Conservation (phyloP, 2,797 vertebrate species). For the Alouatta caraya region DNA sequence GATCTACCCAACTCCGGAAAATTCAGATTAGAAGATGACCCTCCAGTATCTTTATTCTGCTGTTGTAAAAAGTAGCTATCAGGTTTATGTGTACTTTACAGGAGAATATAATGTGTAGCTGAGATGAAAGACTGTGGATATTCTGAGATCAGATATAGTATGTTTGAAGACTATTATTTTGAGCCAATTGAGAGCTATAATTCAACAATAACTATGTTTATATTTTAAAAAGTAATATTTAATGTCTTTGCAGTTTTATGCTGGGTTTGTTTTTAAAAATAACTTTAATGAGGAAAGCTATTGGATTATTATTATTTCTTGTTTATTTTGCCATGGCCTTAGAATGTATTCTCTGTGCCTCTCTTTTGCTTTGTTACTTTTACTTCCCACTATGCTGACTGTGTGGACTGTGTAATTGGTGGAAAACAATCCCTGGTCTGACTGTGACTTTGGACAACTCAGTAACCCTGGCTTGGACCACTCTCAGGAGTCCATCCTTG, state of each 20-base stretch:
- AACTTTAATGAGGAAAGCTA: neutral
- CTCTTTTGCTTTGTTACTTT: neutral
- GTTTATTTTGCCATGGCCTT: neutral
- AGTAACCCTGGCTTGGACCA: neutral
- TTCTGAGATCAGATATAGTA: neutral
- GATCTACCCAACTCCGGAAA: conserved; percentile 90
- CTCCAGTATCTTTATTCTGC: conserved; percentile 81
- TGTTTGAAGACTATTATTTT: neutral
- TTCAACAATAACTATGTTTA: neutral
- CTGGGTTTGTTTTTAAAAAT: neutral
- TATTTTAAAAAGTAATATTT: conserved; percentile 36
- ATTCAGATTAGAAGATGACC: conserved; percentile 86
- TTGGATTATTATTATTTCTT: neutral
- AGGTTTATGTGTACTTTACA: neutral
- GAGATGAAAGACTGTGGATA: neutral
- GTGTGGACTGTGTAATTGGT: neutral
- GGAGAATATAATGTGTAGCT: neutral
- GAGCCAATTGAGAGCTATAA: neutral
- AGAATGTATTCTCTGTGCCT: neutral
- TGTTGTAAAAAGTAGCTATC: conserved; percentile 84
- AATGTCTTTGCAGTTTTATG: conserved; percentile 21
- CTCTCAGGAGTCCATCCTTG: neutral
- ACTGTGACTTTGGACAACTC: neutral
- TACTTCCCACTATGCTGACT: neutral
- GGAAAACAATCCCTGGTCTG: neutral